phyloP scores from a whole-genome alignment of 2,113 vertebrate genomes.

The Myodes glareolus region DNA sequence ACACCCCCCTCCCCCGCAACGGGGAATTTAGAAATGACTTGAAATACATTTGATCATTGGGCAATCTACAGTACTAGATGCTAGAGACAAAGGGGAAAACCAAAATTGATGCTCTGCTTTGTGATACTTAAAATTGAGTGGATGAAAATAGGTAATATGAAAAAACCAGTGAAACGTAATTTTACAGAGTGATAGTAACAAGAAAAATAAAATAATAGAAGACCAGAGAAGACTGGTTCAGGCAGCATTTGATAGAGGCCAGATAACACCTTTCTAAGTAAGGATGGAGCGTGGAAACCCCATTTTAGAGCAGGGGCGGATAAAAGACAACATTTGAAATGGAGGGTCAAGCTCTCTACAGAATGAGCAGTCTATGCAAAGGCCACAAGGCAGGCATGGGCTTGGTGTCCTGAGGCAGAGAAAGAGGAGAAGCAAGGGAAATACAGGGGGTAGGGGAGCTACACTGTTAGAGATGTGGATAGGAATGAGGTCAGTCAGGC shows the following conservation, averaged over 20 bases:
- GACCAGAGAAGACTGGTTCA: neutral
- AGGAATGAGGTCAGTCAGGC: neutral
- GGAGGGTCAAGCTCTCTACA: neutral
- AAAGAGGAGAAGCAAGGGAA: neutral
- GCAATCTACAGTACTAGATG: neutral
- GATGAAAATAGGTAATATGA: neutral
- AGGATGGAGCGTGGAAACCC: neutral
- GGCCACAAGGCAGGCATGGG: neutral
- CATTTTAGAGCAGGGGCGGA: neutral
- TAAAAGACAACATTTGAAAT: neutral
- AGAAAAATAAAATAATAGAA: neutral
- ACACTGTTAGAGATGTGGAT: neutral
- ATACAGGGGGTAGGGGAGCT: neutral
- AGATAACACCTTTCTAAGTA: neutral
- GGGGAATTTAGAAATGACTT: neutral
- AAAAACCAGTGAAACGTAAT: neutral
- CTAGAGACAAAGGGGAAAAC: neutral
- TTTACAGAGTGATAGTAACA: neutral
- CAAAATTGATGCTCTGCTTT: neutral
- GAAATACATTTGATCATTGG: neutral
- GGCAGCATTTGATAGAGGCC: neutral
- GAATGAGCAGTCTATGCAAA: neutral
- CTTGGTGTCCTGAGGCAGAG: neutral
- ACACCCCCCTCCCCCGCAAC: fast-evolving
- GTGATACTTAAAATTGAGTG: neutral